These are phyloP conservation scores for Pachypanchax playfairii DNA, from an alignment of 2,113 vertebrate genomes.

Conservation along the genomic window DNA sequence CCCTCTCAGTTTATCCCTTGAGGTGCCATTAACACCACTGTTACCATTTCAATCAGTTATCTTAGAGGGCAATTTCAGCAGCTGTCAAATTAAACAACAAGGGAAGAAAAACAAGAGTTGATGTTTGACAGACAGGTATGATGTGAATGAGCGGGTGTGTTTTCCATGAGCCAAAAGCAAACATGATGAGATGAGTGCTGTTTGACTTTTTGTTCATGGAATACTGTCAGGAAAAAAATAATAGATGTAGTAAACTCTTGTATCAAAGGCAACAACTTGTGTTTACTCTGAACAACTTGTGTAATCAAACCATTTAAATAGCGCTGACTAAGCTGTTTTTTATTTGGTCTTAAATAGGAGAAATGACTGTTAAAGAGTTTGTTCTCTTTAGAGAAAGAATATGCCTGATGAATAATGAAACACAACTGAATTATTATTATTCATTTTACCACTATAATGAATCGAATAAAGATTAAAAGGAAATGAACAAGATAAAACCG, in stretches of 20 bases:
- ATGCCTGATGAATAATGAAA: neutral
- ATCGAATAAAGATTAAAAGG: neutral
- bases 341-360: constrained; percentile 1
- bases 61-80: constrained; percentile 11
- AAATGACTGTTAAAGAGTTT: neutral
- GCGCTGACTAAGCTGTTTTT: constrained; percentile 5
- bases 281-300: constrained; percentile 10
- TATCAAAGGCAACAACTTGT: constrained; percentile 28
- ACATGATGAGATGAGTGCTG: constrained; percentile 25
- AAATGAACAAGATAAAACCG: neutral
- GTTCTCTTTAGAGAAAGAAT: neutral
- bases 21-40: constrained; percentile 5
- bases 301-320: constrained; percentile 24
- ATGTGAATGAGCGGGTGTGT: constrained; percentile 10
- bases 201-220: constrained; percentile 31
- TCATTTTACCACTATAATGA: neutral
- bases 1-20: neutral
- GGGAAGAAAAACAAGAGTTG: neutral
- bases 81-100: constrained; percentile 12
- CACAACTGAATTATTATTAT: neutral
- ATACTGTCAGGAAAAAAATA: constrained; percentile 14
- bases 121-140: constrained; percentile 30
- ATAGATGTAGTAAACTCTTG: constrained; percentile 11
- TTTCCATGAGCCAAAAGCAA: constrained; percentile 26
- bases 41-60: constrained; percentile 13